Conservation (phyloP, 2,888 invertebrate genomes). For the Augiades crinisus region DNA sequence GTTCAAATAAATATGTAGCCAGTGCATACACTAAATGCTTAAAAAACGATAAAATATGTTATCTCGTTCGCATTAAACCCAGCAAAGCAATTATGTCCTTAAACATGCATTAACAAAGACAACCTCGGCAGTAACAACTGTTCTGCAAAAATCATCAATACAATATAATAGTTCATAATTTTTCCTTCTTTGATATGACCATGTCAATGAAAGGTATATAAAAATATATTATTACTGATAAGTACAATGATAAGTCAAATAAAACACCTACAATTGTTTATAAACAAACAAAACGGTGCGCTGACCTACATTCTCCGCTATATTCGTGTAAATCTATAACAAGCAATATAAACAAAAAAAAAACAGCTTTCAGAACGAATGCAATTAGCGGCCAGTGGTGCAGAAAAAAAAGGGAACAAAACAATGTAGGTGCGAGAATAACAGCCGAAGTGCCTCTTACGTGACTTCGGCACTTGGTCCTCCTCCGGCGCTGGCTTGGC, state of each 20-base stretch:
- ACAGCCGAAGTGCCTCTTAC: slow-evolving; percentile 54
- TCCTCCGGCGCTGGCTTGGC: slow-evolving; percentile 42
- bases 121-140: too few relatives aligned
- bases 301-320: too few relatives aligned
- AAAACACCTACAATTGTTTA: background rate
- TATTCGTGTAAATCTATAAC: background rate
- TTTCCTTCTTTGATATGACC: background rate
- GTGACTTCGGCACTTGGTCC: slow-evolving; percentile 51
- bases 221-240: background rate
- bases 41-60: too few relatives aligned
- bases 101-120: too few relatives aligned
- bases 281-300: too few relatives aligned
- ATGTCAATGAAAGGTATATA: background rate
- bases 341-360: slow-evolving; percentile 9
- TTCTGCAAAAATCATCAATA: too few relatives aligned
- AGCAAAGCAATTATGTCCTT: too few relatives aligned
- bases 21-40: too few relatives aligned
- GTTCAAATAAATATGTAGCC: too few relatives aligned
- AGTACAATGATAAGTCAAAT: background rate
- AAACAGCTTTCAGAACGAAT: slow-evolving; percentile 33
- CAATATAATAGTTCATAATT: too few relatives aligned
- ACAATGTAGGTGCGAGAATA: slow-evolving; percentile 30
- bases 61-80: too few relatives aligned
- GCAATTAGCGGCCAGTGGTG: slow-evolving; percentile 36
- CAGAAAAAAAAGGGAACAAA: slow-evolving; percentile 4